phyloP scores from a whole-genome alignment of 2,888 invertebrate species.

The Mythimna impura region DNA sequence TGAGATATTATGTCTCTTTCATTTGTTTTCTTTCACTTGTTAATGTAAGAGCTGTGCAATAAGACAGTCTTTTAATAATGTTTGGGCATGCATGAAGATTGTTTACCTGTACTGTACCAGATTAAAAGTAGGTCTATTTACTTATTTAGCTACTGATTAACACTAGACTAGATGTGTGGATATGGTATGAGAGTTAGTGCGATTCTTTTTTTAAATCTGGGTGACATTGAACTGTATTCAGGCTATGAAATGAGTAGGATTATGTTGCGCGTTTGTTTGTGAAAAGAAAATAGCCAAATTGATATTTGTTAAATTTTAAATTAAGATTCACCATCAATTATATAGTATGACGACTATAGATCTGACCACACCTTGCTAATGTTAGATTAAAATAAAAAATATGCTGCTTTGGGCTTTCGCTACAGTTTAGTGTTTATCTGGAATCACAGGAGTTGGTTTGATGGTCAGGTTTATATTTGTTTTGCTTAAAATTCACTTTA shows the following conservation, averaged over 20 bases:
- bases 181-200: conserved; percentile 21
- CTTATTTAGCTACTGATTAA: conserved; percentile 32
- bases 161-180: conserved; percentile 33
- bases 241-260: conserved; percentile 59
- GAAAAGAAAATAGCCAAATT: conserved; percentile 64
- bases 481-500: conserved; percentile 25
- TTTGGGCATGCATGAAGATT: conserved; percentile 15
- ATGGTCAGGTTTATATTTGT: conserved; percentile 34
- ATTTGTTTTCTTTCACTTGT: conserved; percentile 5
- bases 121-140: conserved; percentile 31
- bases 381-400: neutral
- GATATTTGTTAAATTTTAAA: conserved; percentile 66
- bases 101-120: neutral
- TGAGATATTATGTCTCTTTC: conserved; percentile 9
- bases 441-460: neutral
- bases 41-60: neutral
- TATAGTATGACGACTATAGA: conserved; percentile 20
- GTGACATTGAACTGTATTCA: conserved; percentile 29
- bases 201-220: conserved; percentile 24
- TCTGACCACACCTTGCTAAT: conserved; percentile 12
- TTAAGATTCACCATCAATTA: conserved; percentile 38
- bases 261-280: conserved; percentile 31
- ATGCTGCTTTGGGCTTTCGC: neutral
- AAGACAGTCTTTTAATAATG: conserved; percentile 2
- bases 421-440: conserved; percentile 7